Conservation (phyloP, 2,113 vertebrate genomes). For the Scophthalmus maximus region DNA sequence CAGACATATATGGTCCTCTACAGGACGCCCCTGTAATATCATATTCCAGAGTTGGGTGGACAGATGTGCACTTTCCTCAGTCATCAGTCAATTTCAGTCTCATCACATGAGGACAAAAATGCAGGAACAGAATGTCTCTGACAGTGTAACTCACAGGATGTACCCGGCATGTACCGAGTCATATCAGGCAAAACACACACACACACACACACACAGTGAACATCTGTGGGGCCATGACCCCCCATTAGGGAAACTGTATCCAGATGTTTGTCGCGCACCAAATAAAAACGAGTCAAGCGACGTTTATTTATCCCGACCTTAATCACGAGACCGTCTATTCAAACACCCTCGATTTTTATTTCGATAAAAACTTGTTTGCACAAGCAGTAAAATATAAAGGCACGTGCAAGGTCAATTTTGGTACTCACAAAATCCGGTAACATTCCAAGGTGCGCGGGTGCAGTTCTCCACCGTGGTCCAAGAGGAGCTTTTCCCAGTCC, state of each 20-base stretch:
- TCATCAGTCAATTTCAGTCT: neutral
- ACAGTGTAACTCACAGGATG: slow-evolving; percentile 25
- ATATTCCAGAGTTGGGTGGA: neutral
- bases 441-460: too few relatives aligned
- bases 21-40: slow-evolving; percentile 1
- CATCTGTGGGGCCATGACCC: slow-evolving; percentile 44
- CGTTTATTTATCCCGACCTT: slow-evolving; percentile 27
- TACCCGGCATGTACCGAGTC: slow-evolving; percentile 1
- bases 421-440: too few relatives aligned
- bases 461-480: too few relatives aligned
- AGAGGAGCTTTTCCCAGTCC: too few relatives aligned
- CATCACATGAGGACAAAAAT: neutral
- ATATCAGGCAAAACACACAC: neutral
- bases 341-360: too few relatives aligned
- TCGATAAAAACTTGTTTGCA: too few relatives aligned
- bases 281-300: slow-evolving; percentile 33
- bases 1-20: neutral
- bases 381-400: too few relatives aligned
- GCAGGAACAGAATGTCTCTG: slow-evolving; percentile 26
- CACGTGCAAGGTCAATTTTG: too few relatives aligned
- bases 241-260: slow-evolving; percentile 10
- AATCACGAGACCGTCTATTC: slow-evolving; percentile 14
- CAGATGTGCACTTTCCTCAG: neutral
- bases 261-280: slow-evolving; percentile 30
- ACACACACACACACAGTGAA: slow-evolving; percentile 12